Conservation (phyloP, 2,797 vertebrate genomes). For the Chaenodraco wilsoni region DNA sequence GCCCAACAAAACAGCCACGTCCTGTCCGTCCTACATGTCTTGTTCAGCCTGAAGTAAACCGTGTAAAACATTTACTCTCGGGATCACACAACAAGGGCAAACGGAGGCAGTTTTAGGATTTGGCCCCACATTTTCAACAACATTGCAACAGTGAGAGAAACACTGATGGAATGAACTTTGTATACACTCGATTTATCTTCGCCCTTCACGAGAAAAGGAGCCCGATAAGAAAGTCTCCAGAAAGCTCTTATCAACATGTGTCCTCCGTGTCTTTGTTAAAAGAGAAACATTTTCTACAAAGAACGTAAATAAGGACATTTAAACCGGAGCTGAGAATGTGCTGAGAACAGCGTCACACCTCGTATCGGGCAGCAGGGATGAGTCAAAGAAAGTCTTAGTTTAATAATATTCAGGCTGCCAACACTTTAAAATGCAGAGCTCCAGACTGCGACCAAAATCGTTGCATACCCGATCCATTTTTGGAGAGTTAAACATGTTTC, state of each 20-base stretch:
- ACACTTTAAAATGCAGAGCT: neutral
- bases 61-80: constrained; percentile 1
- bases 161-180: constrained; percentile 24
- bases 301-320: constrained; percentile 18
- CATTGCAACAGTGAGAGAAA: constrained; percentile 13
- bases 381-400: constrained; percentile 4
- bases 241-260: constrained; percentile 57
- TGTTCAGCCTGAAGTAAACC: constrained; percentile 12
- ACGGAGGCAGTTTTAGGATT: neutral
- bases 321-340: constrained; percentile 24
- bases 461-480: no score
- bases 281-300: constrained; percentile 49
- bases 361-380: constrained; percentile 23
- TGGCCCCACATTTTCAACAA: neutral
- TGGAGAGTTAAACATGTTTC: no score
- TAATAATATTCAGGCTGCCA: neutral
- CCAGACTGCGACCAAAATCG: no score
- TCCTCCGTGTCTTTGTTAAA: constrained; percentile 50
- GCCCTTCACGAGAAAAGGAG: constrained; percentile 36
- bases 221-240: constrained; percentile 48
- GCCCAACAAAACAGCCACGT: constrained; percentile 24
- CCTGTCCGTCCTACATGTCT: constrained; percentile 12
- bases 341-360: constrained; percentile 23
- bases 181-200: constrained; percentile 33
- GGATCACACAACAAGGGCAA: neutral